Percentiles rank a stretch among this genome's conserved stretches.
These are phyloP conservation scores for Luperina nickerlii DNA, from an alignment of 2,888 invertebrate species.

Conservation along the genomic window DNA sequence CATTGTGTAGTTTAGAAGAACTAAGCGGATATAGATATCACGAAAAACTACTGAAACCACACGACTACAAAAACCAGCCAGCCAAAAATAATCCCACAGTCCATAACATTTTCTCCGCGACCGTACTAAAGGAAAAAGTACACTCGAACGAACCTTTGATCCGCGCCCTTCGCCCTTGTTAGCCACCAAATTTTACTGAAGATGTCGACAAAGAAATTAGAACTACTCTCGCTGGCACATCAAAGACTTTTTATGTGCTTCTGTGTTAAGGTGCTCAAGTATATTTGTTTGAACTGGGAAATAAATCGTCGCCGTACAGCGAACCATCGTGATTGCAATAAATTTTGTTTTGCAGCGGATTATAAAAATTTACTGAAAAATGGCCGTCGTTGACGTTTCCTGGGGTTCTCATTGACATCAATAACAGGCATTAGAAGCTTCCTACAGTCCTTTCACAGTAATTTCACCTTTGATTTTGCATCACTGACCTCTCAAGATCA, in stretches of 20 bases:
- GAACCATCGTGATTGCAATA: neutral
- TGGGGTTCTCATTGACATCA: too few species aligned
- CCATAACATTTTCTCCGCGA: neutral
- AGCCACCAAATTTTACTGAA: constrained; percentile 38
- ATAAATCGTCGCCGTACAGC: neutral
- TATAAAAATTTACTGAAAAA: neutral
- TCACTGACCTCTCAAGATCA: too few species aligned
- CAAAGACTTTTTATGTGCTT: constrained; percentile 30
- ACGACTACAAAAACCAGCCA: neutral
- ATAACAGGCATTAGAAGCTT: too few species aligned
- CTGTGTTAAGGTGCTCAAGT: constrained; percentile 2
- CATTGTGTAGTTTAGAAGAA: too few species aligned
- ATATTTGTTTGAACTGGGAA: constrained; percentile 13
- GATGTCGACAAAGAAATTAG: constrained; percentile 53
- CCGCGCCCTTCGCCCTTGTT: constrained; percentile 54
- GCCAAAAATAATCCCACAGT: constrained; percentile 20
- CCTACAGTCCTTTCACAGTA: too few species aligned
- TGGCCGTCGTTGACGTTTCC: neutral
- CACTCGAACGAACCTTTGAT: constrained; percentile 51
- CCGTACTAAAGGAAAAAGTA: constrained; percentile 26
- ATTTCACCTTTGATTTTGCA: too few species aligned
- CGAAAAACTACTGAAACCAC: neutral
- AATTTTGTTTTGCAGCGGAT: neutral
- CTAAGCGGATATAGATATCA: neutral
- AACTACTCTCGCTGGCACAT: constrained; percentile 42